These are phyloP conservation scores for Callipepla californica DNA, from an alignment of 2,113 vertebrate species.

Conservation along the genomic window DNA sequence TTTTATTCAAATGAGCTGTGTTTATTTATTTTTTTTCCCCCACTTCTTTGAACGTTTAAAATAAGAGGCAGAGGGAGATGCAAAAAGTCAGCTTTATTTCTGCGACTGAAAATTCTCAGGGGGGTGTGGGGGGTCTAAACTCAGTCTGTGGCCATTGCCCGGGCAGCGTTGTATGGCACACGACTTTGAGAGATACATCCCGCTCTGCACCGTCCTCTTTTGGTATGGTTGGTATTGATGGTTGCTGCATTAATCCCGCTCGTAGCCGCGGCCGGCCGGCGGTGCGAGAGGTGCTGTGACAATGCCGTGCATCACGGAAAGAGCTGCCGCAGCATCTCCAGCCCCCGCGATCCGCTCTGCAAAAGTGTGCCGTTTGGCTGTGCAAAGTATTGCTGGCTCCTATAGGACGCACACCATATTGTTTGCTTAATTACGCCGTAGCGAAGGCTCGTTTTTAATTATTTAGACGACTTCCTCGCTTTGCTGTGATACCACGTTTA, in stretches of 20 bases:
- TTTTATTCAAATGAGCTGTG: background rate
- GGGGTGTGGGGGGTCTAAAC: background rate
- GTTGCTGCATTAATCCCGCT: slow-evolving; percentile 37
- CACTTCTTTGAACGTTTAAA: background rate
- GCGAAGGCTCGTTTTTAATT: slow-evolving; percentile 57
- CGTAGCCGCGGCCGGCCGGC: slow-evolving; percentile 14
- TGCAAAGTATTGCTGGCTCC: slow-evolving; percentile 20
- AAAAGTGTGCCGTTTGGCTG: background rate
- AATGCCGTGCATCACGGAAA: background rate
- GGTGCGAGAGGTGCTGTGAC: slow-evolving; percentile 53
- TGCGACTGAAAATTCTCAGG: background rate
- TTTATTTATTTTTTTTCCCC: background rate
- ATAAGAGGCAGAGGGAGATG: background rate
- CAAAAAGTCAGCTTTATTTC: slow-evolving; percentile 8
- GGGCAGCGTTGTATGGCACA: background rate
- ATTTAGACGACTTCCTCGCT: slow-evolving; percentile 53
- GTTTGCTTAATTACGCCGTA: slow-evolving; percentile 55
- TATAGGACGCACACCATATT: slow-evolving; percentile 22
- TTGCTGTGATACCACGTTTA: slow-evolving; percentile 26
- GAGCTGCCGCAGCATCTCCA: slow-evolving; percentile 7
- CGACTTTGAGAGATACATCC: background rate
- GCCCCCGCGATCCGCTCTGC: background rate
- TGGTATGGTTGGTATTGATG: slow-evolving; percentile 14
- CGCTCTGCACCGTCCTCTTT: background rate
- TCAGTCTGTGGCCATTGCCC: background rate